phyloP scores from a whole-genome alignment of 2,113 vertebrate species.

The Trogon surrucura region DNA sequence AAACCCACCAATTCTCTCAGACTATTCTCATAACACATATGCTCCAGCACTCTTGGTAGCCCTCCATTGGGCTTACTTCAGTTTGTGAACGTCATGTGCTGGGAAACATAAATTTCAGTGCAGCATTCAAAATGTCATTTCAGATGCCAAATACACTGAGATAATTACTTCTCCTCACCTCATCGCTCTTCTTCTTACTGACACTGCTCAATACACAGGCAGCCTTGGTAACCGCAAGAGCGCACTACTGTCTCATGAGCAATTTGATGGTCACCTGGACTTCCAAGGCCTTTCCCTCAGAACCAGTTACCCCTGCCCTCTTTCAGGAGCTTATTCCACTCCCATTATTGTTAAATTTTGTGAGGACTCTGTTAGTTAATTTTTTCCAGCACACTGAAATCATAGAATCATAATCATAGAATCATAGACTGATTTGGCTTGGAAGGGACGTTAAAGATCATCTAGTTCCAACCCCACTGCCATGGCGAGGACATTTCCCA shows the following conservation, averaged over 20 bases:
- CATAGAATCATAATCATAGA: no score
- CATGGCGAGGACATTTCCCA: no score
- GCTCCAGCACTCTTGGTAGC: neutral
- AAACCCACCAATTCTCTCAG: neutral
- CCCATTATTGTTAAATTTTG: neutral
- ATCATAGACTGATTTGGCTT: no score
- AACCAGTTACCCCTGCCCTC: neutral
- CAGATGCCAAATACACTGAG: neutral
- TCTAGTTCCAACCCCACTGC: no score
- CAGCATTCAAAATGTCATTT: neutral
- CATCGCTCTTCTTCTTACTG: accelerated
- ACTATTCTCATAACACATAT: neutral
- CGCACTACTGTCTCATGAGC: neutral
- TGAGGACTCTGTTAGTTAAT: neutral
- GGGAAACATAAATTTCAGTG: neutral
- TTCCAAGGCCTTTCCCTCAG: neutral
- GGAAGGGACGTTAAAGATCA: no score
- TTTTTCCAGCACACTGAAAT: neutral
- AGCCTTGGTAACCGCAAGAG: neutral
- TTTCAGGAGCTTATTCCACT: neutral
- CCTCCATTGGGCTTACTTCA: neutral
- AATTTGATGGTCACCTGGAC: neutral
- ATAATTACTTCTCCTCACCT: neutral
- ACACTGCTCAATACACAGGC: neutral
- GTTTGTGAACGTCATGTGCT: neutral